Evolutionary conservation across 2,113 vertebrate genomes (phyloP).

Genomic region (Motacilla alba): DNA sequence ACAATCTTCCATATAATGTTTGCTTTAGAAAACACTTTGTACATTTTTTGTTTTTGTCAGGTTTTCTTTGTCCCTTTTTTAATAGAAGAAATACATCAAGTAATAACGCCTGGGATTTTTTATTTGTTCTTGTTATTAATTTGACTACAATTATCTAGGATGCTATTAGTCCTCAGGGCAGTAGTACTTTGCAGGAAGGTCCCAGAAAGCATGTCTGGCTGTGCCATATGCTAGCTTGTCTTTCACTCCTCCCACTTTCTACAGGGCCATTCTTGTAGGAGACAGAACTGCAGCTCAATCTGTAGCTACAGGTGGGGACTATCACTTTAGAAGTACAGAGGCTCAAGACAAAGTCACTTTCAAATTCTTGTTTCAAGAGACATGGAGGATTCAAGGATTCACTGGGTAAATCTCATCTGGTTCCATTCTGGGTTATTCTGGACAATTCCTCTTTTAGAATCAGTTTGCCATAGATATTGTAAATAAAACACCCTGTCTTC

Average conservation of each 20-base stretch:
- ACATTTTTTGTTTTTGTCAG: background rate
- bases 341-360: background rate
- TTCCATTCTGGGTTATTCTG: background rate
- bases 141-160: background rate
- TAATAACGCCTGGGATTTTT: background rate
- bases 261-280: background rate
- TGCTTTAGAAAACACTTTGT: background rate
- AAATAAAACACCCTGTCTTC: background rate
- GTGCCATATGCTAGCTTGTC: background rate
- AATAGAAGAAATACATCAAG: background rate
- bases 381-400: background rate
- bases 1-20: background rate
- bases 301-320: background rate
- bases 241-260: background rate
- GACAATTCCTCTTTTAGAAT: background rate
- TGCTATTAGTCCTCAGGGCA: background rate
- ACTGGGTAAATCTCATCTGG: background rate
- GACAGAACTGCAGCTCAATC: background rate
- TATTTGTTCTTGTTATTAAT: background rate
- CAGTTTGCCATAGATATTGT: background rate
- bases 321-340: background rate
- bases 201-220: background rate
- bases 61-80: background rate
- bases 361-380: background rate
- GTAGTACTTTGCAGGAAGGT: background rate